These are phyloP conservation scores for Anhinga rufa DNA, from an alignment of 2,113 vertebrate genomes.

Conservation along the genomic window DNA sequence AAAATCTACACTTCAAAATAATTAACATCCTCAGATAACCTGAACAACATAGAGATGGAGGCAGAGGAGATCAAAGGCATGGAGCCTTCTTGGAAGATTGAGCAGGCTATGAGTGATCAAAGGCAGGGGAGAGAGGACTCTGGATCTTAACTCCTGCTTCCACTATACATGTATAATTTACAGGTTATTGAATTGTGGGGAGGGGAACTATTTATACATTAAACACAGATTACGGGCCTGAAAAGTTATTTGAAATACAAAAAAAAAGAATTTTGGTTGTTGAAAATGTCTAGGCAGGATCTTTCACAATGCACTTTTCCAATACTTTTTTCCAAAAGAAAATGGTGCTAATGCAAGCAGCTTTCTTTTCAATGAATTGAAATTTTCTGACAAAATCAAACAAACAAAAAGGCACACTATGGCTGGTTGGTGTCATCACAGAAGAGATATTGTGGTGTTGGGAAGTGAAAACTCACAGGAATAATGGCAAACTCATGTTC, in stretches of 20 bases:
- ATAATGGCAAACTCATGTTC: background rate
- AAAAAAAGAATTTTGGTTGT: background rate
- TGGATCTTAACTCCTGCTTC: conserved; percentile 18
- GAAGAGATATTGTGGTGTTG: background rate
- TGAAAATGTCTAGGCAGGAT: background rate
- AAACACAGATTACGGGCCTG: background rate
- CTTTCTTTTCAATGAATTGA: background rate
- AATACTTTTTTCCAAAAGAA: background rate
- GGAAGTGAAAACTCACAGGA: background rate
- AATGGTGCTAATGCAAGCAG: background rate
- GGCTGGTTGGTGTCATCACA: background rate
- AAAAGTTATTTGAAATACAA: background rate
- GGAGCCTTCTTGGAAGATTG: background rate
- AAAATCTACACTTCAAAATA: background rate
- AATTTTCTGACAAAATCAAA: background rate
- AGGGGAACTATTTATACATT: background rate
- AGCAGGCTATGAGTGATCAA: conserved; percentile 53
- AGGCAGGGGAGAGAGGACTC: conserved; percentile 4
- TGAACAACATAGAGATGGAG: background rate
- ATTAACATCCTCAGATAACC: background rate
- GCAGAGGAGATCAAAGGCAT: conserved; percentile 40
- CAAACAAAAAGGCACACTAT: background rate
- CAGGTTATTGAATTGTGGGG: background rate
- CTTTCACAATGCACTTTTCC: background rate
- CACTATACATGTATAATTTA: conserved; percentile 28